A percentile compares a stretch with the other conserved stretches of the same genome.
Evolutionary conservation across 2,113 vertebrate species (phyloP).

Genomic region (Anoplopoma fimbria): DNA sequence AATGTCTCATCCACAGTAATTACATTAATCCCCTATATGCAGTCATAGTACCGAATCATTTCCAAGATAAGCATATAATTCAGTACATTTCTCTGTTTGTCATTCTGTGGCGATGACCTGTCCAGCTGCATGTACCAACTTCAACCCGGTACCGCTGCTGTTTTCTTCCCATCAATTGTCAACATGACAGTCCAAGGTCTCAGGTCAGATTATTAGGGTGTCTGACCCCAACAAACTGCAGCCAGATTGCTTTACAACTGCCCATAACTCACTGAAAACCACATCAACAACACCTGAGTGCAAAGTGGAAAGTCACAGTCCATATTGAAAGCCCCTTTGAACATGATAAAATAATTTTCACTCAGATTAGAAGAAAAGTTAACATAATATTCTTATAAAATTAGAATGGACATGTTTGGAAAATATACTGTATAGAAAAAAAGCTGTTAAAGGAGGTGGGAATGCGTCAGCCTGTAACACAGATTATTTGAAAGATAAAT

Average conservation of each 20-base stretch:
- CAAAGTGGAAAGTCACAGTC: not conserved
- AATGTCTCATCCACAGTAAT: constrained; percentile 40
- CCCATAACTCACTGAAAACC: constrained; percentile 47
- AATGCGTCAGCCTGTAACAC: not conserved
- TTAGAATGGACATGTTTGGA: not conserved
- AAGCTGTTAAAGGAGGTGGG: not conserved
- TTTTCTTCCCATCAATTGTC: not conserved
- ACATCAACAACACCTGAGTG: constrained; percentile 1
- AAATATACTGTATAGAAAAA: not conserved
- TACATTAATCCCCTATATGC: constrained; percentile 13
- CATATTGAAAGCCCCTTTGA: not conserved
- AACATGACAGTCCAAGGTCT: constrained; percentile 57
- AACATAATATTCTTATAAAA: not conserved
- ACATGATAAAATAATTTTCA: not conserved
- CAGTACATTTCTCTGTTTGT: not conserved
- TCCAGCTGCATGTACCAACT: constrained; percentile 10
- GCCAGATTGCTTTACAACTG: constrained; percentile 53
- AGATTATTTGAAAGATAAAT: not conserved
- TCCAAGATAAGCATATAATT: not conserved
- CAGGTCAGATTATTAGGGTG: constrained; percentile 35
- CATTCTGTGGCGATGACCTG: constrained; percentile 9
- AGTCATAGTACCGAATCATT: not conserved
- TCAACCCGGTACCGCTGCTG: not conserved
- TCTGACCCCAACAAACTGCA: constrained; percentile 28
- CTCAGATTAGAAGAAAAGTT: not conserved